Percentiles rank a stretch among this genome's conserved stretches.
These are phyloP conservation scores for Pachyuromys duprasi DNA, from an alignment of 2,797 vertebrate genomes.

Conservation along the genomic window DNA sequence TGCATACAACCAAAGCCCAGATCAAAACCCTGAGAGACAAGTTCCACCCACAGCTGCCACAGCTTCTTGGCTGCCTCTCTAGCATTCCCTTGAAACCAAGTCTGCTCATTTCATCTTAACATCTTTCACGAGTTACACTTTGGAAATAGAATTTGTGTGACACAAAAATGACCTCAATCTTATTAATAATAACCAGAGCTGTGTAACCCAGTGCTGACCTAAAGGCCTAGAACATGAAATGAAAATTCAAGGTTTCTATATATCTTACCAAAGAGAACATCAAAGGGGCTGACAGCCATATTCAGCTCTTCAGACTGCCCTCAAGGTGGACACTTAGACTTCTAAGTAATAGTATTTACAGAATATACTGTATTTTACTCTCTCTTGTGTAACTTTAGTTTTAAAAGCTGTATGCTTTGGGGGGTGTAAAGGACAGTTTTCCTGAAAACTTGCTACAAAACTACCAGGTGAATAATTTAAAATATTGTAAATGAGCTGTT, in stretches of 20 bases:
- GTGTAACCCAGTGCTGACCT: neutral
- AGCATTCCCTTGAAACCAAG: constrained; percentile 54
- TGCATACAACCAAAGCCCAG: constrained; percentile 5
- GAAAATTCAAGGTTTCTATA: constrained; percentile 19
- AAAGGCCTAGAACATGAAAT: constrained; percentile 6
- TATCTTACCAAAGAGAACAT: neutral
- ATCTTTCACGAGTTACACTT: constrained; percentile 31
- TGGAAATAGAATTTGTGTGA: constrained; percentile 43
- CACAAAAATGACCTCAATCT: constrained; percentile 56
- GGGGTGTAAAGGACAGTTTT: neutral
- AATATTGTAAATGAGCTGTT: neutral
- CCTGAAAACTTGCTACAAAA: constrained; percentile 10
- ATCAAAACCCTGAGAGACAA: constrained; percentile 63
- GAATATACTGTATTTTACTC: neutral
- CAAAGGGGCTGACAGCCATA: neutral
- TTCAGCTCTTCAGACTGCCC: neutral
- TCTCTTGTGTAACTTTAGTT: neutral
- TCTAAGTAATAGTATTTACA: constrained; percentile 15
- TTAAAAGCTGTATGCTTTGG: neutral
- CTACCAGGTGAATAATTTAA: neutral
- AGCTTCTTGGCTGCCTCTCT: constrained; percentile 45
- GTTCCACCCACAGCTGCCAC: neutral
- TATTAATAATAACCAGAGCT: constrained; percentile 54
- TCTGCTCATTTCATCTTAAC: constrained; percentile 52
- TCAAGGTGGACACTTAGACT: neutral